Evolutionary conservation across 2,113 vertebrate species (phyloP).

Genomic region (Crotalus helleri): DNA sequence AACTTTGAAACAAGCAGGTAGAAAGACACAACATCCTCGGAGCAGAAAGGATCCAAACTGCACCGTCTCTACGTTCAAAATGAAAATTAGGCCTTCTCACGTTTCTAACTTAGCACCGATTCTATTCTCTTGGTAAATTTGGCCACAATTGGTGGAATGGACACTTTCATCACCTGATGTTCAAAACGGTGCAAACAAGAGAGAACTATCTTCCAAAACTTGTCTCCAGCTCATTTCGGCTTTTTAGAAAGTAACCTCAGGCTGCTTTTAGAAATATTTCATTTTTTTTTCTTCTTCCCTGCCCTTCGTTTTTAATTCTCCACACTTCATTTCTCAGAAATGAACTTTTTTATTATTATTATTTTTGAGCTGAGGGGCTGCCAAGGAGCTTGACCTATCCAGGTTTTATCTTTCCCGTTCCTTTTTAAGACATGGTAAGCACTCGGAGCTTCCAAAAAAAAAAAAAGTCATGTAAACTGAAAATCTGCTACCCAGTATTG

Average conservation of each 20-base stretch:
- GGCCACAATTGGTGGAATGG: not conserved
- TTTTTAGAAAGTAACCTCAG: accelerated
- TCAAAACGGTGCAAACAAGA: not conserved
- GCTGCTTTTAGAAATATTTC: not conserved
- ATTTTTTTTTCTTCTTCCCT: accelerated
- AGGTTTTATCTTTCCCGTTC: not conserved
- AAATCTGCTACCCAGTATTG: not conserved
- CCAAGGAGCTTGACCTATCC: not conserved
- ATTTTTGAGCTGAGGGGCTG: not conserved
- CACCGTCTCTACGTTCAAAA: not conserved
- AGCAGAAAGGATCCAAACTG: not conserved
- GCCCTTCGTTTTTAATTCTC: not conserved
- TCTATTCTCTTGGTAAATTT: not conserved
- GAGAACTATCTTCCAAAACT: too few species aligned
- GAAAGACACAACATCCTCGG: not conserved
- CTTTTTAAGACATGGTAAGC: accelerated
- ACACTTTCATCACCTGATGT: not conserved
- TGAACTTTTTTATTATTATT: not conserved
- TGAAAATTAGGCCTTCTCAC: not conserved
- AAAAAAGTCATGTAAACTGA: too few species aligned
- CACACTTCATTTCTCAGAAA: not conserved
- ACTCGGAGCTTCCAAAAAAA: not conserved
- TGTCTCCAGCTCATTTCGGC: accelerated
- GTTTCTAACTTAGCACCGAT: not conserved
- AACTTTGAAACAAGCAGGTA: slow-evolving; percentile 7